Evolutionary conservation across 2,113 vertebrate species (phyloP).

Genomic region (Micromys minutus): DNA sequence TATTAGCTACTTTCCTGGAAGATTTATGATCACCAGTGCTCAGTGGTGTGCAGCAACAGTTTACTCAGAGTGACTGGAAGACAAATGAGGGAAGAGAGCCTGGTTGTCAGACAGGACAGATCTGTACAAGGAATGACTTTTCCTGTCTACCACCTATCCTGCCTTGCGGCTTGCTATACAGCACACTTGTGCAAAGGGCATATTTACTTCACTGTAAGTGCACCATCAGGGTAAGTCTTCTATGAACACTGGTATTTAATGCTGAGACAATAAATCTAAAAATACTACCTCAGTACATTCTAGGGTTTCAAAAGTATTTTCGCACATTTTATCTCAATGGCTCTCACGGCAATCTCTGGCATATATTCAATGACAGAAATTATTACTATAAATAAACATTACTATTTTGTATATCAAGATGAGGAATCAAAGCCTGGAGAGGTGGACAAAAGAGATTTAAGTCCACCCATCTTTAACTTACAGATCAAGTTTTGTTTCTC

Average conservation of each 20-base stretch:
- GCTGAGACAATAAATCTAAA: neutral
- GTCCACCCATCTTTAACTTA: neutral
- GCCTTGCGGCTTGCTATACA: neutral
- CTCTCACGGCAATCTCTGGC: neutral
- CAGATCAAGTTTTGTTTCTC: neutral
- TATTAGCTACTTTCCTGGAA: neutral
- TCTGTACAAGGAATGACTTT: neutral
- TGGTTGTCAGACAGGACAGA: slow-evolving; percentile 46
- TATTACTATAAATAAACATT: neutral
- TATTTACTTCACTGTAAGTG: neutral
- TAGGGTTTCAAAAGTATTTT: neutral
- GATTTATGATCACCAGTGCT: neutral
- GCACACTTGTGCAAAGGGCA: neutral
- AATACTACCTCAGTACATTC: neutral
- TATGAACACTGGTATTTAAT: neutral
- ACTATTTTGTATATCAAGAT: neutral
- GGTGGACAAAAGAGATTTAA: neutral
- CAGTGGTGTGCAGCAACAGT: neutral
- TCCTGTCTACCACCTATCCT: neutral
- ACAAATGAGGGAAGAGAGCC: slow-evolving; percentile 8
- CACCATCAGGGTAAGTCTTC: neutral
- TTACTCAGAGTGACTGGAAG: slow-evolving; percentile 33
- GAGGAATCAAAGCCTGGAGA: neutral
- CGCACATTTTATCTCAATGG: neutral
- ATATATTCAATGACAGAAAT: neutral